A percentile compares a stretch with the other conserved stretches of the same genome.
These are phyloP conservation scores for Musca vetustissima DNA, from an alignment of 1,140 invertebrate species.

Conservation along the genomic window DNA sequence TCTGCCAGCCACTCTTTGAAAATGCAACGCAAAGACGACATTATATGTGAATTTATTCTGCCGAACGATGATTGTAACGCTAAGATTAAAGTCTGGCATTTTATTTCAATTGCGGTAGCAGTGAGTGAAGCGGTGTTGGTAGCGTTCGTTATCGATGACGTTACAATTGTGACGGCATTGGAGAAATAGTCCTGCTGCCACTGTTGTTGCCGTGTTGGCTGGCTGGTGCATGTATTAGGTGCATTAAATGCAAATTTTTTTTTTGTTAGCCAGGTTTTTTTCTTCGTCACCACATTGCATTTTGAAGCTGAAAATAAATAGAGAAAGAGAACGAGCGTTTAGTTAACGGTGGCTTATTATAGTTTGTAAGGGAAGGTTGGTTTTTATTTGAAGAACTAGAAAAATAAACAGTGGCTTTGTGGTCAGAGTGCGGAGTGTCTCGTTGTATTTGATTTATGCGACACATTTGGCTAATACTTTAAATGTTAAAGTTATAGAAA, in stretches of 20 bases:
- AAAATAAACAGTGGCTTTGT: no score
- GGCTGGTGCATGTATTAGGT: not conserved
- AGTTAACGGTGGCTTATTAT: conserved; percentile 23
- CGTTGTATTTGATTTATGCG: conserved; percentile 10
- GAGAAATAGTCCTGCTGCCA: not conserved
- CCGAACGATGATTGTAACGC: conserved; percentile 16
- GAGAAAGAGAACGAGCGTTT: not conserved
- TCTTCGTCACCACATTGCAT: no score
- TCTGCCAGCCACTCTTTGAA: no score
- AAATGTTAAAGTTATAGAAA: no score
- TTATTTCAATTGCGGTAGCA: not conserved
- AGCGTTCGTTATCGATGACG: not conserved
- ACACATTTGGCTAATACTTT: conserved; percentile 22
- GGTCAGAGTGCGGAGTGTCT: not conserved
- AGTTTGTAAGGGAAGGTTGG: not conserved
- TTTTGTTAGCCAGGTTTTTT: not conserved
- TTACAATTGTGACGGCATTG: not conserved
- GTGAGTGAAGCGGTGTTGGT: no score
- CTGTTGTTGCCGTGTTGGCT: not conserved
- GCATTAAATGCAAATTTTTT: conserved; percentile 20
- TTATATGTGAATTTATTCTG: no score
- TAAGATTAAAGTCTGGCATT: conserved; percentile 20
- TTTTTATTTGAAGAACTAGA: no score
- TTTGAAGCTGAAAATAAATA: no score
- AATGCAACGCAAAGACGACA: no score